Evolutionary conservation across 2,797 vertebrate species (phyloP).

Genomic region (Takifugu ocellatus): DNA sequence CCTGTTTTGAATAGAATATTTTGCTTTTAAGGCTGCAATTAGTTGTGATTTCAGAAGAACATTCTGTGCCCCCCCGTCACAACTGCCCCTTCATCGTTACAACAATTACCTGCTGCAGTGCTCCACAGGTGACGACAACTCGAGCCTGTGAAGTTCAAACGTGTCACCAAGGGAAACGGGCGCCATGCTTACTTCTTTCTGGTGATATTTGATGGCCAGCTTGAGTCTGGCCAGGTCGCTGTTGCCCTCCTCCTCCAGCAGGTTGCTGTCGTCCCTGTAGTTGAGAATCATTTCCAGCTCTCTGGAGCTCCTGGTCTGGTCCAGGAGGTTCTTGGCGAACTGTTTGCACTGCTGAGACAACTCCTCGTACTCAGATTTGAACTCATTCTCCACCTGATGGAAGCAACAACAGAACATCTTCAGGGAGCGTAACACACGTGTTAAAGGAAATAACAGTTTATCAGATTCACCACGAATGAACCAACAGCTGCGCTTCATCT

Average conservation of each 20-base stretch:
- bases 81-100: too few species aligned
- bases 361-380: constrained; percentile 96
- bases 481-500: background rate
- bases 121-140: too few species aligned
- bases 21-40: too few species aligned
- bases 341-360: constrained; percentile 93
- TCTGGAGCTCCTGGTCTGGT: constrained; percentile 95
- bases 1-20: too few species aligned
- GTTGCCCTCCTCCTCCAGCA: constrained; percentile 88
- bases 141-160: too few species aligned
- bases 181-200: constrained; percentile 86
- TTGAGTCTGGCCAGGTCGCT: constrained; percentile 93
- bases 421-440: background rate
- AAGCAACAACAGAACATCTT: background rate
- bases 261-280: constrained; percentile 87
- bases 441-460: background rate
- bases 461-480: constrained; percentile 8
- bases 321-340: constrained; percentile 95
- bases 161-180: too few species aligned
- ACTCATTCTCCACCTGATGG: constrained; percentile 88
- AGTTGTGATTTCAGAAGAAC: too few species aligned
- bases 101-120: too few species aligned
- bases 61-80: too few species aligned
- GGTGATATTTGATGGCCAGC: constrained; percentile 96
- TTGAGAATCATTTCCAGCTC: constrained; percentile 98